Percentiles rank a stretch among this genome's conserved stretches.
Evolutionary conservation across 2,113 vertebrate species (phyloP).

Genomic region (Tamias sibiricus): DNA sequence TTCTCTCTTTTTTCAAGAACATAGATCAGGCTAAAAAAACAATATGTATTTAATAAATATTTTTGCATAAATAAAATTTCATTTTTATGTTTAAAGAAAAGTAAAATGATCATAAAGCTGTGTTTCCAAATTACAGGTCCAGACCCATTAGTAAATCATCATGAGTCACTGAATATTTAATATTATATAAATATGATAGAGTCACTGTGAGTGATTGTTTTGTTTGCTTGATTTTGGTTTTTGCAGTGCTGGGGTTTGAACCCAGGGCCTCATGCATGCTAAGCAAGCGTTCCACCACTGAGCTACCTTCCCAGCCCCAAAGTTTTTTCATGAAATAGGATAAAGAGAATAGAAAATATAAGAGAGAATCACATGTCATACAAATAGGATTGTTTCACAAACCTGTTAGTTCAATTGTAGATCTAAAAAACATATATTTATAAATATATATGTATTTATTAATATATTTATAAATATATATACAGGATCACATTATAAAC

Average conservation of each 20-base stretch:
- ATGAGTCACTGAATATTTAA: not conserved
- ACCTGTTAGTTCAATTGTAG: not conserved
- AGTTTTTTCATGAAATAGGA: not conserved
- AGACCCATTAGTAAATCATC: not conserved
- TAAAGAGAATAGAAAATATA: not conserved
- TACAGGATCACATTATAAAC: not conserved
- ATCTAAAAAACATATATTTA: conserved; percentile 17
- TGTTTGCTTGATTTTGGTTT: no score
- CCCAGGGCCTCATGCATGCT: no score
- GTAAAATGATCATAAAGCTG: conserved; percentile 4
- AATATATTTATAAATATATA: no score
- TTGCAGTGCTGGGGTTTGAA: no score
- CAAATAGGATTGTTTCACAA: conserved; percentile 25
- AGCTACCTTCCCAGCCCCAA: no score
- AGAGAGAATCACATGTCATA: not conserved
- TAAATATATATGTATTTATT: not conserved
- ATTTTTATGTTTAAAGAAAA: not conserved
- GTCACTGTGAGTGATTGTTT: not conserved
- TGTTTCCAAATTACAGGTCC: conserved; percentile 8
- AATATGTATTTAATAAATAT: not conserved
- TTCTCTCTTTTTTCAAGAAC: not conserved
- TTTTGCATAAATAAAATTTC: conserved; percentile 3
- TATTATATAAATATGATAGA: no score
- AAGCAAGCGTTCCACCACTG: no score
- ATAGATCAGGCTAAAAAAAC: not conserved